A percentile compares a stretch with the other conserved stretches of the same genome.
Conservation (phyloP, 1,140 invertebrate species). For the Drosophila sucinea region DNA sequence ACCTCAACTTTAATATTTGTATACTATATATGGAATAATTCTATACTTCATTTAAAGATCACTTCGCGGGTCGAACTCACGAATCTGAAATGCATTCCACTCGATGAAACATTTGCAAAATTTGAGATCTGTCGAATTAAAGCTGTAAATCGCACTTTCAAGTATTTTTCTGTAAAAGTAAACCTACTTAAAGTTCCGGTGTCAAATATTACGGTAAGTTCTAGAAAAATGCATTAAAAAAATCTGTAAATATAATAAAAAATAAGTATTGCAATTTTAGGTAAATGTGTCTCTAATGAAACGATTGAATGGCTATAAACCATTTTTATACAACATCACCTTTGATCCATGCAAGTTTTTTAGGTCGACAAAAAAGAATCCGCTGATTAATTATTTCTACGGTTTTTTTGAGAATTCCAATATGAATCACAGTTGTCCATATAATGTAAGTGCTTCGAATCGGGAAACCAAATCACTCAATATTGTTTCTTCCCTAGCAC, state of each 20-base stretch:
- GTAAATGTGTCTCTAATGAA: neutral
- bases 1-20: neutral
- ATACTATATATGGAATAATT: neutral
- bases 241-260: neutral
- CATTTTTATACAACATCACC: neutral
- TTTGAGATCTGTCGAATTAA: neutral
- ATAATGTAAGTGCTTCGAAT: neutral
- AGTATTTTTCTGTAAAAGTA: neutral
- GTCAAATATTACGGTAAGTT: neutral
- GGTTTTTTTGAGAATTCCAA: neutral
- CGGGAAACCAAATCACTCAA: too few relatives aligned
- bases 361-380: neutral
- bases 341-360: neutral
- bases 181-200: neutral
- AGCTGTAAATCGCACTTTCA: neutral
- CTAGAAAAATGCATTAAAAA: neutral
- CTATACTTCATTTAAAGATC: neutral
- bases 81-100: neutral
- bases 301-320: constrained; percentile 2
- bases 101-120: neutral
- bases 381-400: neutral
- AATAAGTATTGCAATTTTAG: neutral
- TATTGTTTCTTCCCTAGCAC: too few relatives aligned
- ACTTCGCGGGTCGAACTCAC: neutral
- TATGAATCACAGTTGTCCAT: neutral